Evolutionary conservation across 2,113 vertebrate species (phyloP), one percentile per base, ranked within the genome.

Genomic region (Microtus pennsylvanicus): DNA sequence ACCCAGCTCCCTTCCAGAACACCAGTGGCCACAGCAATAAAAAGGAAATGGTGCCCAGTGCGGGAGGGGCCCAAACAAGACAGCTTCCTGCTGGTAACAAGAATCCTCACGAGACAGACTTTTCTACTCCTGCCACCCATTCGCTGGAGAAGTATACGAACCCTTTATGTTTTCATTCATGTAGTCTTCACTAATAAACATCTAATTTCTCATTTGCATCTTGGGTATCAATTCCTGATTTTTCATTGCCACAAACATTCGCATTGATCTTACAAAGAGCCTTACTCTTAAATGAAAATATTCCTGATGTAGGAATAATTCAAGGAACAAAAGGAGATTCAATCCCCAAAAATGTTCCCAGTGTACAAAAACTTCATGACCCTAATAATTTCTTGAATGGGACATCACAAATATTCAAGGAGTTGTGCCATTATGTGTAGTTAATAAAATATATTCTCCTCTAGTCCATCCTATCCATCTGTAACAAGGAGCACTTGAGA

Each of bases 251-350:
- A 13, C 69, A 52, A 65, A 47, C 33, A 91, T 65, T 82, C 22
- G 50, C 88, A 4, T 55, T 89, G 95, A 12, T 91, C 35, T 87
- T 86, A 89, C n/a, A 89, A 74, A 94, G 22, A 58, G 55, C 50
- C 10, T 88, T 67, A 72, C 17, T 14, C 22, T 75, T 16, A 95
- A 50, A 50, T 9, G n/a, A 55, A 94, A 95, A 82, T 75, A 95
- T 93, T 94, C 92, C 45, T 52, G 50, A 74, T 17, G 0, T 22
- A 82, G n/a, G 35, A 87, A 95, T 76, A 87, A 55, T 52, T 67
- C 76, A 93, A 94, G 78, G 72, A 85, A 90, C 74, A 78, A 93
- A 80, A n/a, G 95, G n/a, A 93, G 74, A 63, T 75, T 82, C 50
- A 38, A 89, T 72, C 42, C 38, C 61, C 47, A 92, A 95, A 95